These are phyloP conservation scores for Amblyopsis rosae DNA, from an alignment of 2,113 vertebrate species.

Conservation along the genomic window DNA sequence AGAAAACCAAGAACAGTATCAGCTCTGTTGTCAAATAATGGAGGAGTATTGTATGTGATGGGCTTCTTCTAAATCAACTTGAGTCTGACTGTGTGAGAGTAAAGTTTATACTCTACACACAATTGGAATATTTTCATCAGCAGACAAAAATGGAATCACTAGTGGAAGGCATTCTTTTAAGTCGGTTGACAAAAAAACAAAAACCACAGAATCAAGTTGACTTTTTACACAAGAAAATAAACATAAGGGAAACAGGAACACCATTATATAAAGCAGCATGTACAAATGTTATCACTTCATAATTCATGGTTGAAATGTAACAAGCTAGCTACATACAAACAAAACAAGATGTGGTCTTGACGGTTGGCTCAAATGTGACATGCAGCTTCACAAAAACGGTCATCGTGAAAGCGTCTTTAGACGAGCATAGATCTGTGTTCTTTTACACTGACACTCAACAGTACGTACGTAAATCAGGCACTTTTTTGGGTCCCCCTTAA, in stretches of 20 bases:
- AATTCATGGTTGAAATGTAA: conserved; percentile 8
- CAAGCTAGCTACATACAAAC: conserved; percentile 31
- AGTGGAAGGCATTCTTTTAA: neutral
- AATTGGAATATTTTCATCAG: conserved; percentile 2
- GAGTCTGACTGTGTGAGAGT: conserved; percentile 40
- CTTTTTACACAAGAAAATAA: conserved; percentile 20
- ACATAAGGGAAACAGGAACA: conserved; percentile 19
- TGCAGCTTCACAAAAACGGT: conserved; percentile 62
- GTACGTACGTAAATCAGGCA: conserved; percentile 77
- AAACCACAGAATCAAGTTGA: conserved; percentile 31
- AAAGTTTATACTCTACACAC: neutral
- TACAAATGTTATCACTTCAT: conserved; percentile 46
- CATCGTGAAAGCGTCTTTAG: conserved; percentile 41
- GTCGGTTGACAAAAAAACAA: neutral
- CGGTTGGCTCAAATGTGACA: conserved; percentile 61
- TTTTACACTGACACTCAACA: conserved; percentile 46
- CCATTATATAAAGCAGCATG: conserved; percentile 66
- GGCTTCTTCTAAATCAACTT: neutral
- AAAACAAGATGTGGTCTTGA: conserved; percentile 41
- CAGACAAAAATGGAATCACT: neutral
- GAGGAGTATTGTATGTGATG: no score
- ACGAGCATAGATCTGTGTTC: conserved; percentile 39
- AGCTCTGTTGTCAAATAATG: no score
- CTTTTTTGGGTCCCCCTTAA: conserved; percentile 72
- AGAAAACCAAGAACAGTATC: neutral